phyloP scores from a whole-genome alignment of 2,888 invertebrate genomes.

The Palloptera scutellata region DNA sequence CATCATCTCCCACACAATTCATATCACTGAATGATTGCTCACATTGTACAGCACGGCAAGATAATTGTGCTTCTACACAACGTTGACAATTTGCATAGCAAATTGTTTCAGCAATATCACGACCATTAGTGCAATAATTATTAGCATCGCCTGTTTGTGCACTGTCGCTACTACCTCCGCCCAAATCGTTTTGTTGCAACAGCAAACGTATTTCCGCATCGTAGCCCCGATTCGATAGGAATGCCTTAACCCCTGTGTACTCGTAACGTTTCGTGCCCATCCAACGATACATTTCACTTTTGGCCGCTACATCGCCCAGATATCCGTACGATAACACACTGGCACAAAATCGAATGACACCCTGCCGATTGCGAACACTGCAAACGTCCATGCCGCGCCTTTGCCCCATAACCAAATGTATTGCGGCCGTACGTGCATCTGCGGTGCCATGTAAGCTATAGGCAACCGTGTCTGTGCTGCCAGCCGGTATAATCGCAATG shows the following conservation, averaged over 20 bases:
- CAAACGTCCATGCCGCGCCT: constrained; percentile 78
- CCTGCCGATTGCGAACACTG: constrained; percentile 72
- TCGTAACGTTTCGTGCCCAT: constrained; percentile 87
- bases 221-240: constrained; percentile 71
- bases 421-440: constrained; percentile 80
- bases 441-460: constrained; percentile 81
- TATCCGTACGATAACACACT: constrained; percentile 86
- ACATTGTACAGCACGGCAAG: too few relatives aligned
- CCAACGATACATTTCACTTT: constrained; percentile 83
- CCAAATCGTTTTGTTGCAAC: constrained; percentile 43
- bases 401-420: constrained; percentile 83
- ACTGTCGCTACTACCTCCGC: constrained; percentile 37
- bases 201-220: constrained; percentile 71
- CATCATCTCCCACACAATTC: not conserved
- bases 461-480: constrained; percentile 81
- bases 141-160: constrained; percentile 41
- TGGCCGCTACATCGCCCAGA: constrained; percentile 81
- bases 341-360: constrained; percentile 73
- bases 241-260: constrained; percentile 75
- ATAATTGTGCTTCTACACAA: constrained; percentile 38
- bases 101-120: constrained; percentile 36
- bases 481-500: constrained; percentile 72
- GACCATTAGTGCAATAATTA: not conserved
- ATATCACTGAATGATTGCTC: too few relatives aligned
- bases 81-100: constrained; percentile 53